Evolutionary conservation across 1,140 invertebrate species (phyloP), one percentile per base, ranked within the genome.

Genomic region (Doryteuthis pealeii): DNA sequence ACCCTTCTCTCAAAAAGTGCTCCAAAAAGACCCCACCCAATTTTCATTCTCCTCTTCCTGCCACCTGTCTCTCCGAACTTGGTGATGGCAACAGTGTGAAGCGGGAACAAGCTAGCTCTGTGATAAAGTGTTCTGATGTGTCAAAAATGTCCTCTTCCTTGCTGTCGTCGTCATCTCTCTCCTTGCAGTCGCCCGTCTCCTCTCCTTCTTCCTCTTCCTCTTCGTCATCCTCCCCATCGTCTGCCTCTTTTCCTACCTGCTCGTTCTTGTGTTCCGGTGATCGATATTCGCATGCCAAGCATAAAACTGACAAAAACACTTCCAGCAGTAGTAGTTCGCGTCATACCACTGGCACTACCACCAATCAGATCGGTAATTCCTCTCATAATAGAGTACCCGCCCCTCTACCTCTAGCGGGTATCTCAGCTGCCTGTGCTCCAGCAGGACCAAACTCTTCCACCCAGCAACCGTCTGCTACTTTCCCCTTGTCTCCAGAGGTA

Each of bases 401-500:
- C 10, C 35, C 35, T 40, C 10, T 40, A 40, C 35, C 35, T 10
- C 35, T 40, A 5, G 35, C 35, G 10, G 10, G 35, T 40, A 10
- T 40, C 35, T 40, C 35, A 5, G 35, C 35, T 40, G 35, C 35
- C 10, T 3, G 35, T 40, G 35, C 35, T 10, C 35, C 3, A 40
- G 35, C 10, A 5, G 35, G 35, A 10, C 35, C 35, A 40, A 40
- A 3, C 3, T 5, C 3, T 10, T 40, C 35, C 35, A n/a, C 12
- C 45, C 22, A 22, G 12, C 45, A 49, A 49, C 12, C 45, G 12
- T 62, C 54, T 22, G 66, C 22, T 18, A 73, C 75, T 35, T 45
- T 67, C 3, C 45, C 76, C 14, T 74, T 76, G 32, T 76, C 77
- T 0, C 77, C 77, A 32, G 77, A 78, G 67, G 70, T 67, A n/a